These are phyloP conservation scores for Didymodactylos carnosus DNA, from an alignment of 2,888 invertebrate species.

Conservation along the genomic window DNA sequence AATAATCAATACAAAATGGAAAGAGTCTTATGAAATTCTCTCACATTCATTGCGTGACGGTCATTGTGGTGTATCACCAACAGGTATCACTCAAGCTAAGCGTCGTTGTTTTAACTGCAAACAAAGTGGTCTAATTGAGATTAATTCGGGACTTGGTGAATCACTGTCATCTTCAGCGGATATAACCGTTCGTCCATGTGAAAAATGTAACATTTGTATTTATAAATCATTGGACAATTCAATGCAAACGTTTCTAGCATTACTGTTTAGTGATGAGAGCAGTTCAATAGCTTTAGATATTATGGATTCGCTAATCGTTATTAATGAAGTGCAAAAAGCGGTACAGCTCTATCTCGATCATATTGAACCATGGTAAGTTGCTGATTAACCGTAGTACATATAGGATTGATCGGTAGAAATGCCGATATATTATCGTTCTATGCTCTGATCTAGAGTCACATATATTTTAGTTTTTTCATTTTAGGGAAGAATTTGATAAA, in stretches of 20 bases:
- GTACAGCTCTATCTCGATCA: not conserved
- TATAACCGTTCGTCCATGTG: not conserved
- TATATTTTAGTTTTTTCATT: not conserved
- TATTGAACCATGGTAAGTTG: conserved; percentile 1
- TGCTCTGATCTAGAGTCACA: not conserved
- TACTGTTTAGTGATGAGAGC: not conserved
- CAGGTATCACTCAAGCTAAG: not conserved
- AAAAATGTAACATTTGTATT: not conserved
- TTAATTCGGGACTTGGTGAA: too few species aligned
- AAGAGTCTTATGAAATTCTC: not conserved
- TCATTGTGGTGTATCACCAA: not conserved
- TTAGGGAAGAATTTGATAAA: not conserved
- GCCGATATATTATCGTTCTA: not conserved
- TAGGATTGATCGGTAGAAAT: too few species aligned
- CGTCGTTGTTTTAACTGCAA: not conserved
- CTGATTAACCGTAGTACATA: too few species aligned
- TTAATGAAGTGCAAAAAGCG: not conserved
- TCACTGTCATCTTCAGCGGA: too few species aligned
- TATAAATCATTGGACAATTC: not conserved
- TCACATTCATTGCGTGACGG: not conserved
- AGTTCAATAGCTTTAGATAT: not conserved
- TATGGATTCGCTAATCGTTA: not conserved
- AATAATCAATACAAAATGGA: not conserved
- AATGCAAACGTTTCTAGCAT: not conserved
- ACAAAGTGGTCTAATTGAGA: not conserved